Conservation (phyloP, 2,113 vertebrate genomes). For the Archocentrus centrarchus region DNA sequence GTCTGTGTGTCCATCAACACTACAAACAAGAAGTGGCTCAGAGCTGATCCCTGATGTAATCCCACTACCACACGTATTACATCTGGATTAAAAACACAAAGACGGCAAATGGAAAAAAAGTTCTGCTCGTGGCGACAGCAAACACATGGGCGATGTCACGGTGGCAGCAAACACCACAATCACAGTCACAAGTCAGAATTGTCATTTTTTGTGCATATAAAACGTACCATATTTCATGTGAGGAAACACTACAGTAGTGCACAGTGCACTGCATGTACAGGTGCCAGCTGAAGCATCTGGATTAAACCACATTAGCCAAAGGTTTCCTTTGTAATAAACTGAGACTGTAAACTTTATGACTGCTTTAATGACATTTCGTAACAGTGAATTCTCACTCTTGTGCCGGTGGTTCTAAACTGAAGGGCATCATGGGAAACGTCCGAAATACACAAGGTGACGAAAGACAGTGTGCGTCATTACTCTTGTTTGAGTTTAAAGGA, state of each 20-base stretch:
- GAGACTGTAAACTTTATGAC: background rate
- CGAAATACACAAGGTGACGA: background rate
- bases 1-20: too few relatives aligned
- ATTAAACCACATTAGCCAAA: background rate
- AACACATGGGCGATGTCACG: too few relatives aligned
- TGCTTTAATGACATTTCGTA: background rate
- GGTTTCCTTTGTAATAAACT: background rate
- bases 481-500: conserved; percentile 4
- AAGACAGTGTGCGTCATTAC: background rate
- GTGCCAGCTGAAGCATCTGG: too few relatives aligned
- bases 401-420: background rate
- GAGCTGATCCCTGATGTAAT: background rate
- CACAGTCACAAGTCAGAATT: background rate
- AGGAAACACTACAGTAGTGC: background rate
- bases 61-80: background rate
- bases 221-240: background rate
- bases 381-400: background rate
- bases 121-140: too few relatives aligned
- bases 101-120: background rate
- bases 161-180: background rate
- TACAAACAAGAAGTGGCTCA: too few relatives aligned
- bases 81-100: background rate
- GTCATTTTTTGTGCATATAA: background rate
- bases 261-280: background rate
- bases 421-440: conserved; percentile 35